These are phyloP conservation scores for Phenacoccus solenopsis DNA, from an alignment of 1,140 invertebrate genomes.

Conservation along the genomic window DNA sequence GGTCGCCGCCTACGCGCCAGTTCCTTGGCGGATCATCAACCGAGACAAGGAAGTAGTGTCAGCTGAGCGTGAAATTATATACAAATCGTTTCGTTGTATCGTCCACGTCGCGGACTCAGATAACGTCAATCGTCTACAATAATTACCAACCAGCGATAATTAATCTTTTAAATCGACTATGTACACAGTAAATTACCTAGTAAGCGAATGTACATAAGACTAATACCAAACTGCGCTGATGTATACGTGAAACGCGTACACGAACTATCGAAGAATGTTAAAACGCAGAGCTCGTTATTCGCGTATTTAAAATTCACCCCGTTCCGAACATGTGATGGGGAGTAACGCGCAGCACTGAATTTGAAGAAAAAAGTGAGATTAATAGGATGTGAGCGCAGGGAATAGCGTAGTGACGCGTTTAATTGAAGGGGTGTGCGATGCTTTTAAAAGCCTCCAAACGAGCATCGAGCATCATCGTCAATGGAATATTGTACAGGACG, in stretches of 20 bases:
- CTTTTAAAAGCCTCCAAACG: too few species aligned
- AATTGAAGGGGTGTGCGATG: not conserved
- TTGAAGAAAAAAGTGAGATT: not conserved
- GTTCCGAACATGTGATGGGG: not conserved
- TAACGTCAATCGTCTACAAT: not conserved
- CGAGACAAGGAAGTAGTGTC: not conserved
- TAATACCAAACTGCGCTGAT: too few species aligned
- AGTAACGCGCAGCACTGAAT: not conserved
- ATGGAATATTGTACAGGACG: too few species aligned
- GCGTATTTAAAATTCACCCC: not conserved
- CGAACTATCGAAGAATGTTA: not conserved
- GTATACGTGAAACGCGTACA: not conserved
- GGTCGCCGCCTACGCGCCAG: too few species aligned
- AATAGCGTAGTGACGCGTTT: not conserved
- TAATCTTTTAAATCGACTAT: not conserved
- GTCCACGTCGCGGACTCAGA: not conserved
- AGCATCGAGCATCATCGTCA: too few species aligned
- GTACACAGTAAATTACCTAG: too few species aligned
- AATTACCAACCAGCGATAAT: not conserved
- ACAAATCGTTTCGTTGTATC: slow-evolving; percentile 1
- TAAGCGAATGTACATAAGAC: too few species aligned
- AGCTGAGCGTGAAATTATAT: slow-evolving; percentile 1
- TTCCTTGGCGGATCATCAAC: not conserved
- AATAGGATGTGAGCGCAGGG: not conserved
- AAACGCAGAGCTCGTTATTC: not conserved